Conservation (phyloP, 1,140 invertebrate genomes). For the Watersipora subatra region DNA sequence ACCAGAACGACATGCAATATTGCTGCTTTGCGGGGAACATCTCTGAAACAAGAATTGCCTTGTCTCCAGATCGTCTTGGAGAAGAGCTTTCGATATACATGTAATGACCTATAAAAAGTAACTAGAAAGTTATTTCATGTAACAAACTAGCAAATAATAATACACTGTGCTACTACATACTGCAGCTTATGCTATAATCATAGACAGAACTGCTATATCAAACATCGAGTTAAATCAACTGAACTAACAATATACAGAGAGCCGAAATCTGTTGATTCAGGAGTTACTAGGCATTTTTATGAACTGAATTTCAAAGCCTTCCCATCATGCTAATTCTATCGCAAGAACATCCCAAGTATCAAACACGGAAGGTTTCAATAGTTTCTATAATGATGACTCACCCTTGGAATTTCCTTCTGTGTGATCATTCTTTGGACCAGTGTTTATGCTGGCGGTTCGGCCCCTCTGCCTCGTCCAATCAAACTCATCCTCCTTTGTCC, state of each 20-base stretch:
- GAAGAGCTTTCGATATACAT: constrained; percentile 28
- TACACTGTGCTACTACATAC: too few species aligned
- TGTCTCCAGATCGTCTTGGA: constrained; percentile 19
- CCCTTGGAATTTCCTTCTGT: constrained; percentile 19
- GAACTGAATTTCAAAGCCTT: background rate
- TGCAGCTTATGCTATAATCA: too few species aligned
- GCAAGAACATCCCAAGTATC: too few species aligned
- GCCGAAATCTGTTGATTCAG: too few species aligned
- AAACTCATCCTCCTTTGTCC: constrained; percentile 14
- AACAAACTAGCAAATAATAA: too few species aligned
- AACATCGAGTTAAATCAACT: too few species aligned
- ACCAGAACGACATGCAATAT: constrained; percentile 1
- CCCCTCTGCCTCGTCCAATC: constrained; percentile 21
- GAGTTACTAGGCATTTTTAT: too few species aligned
- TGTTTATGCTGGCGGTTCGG: constrained; percentile 15
- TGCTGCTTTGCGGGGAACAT: background rate
- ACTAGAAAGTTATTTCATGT: background rate
- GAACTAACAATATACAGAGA: too few species aligned
- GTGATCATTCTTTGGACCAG: constrained; percentile 23
- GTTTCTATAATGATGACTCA: too few species aligned
- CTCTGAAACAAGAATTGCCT: constrained; percentile 15
- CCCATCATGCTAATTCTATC: too few species aligned
- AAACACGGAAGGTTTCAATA: too few species aligned
- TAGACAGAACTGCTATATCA: too few species aligned
- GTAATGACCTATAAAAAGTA: constrained; percentile 14